phyloP scores from a whole-genome alignment of 2,888 invertebrate genomes.

The Odontothrips loti region DNA sequence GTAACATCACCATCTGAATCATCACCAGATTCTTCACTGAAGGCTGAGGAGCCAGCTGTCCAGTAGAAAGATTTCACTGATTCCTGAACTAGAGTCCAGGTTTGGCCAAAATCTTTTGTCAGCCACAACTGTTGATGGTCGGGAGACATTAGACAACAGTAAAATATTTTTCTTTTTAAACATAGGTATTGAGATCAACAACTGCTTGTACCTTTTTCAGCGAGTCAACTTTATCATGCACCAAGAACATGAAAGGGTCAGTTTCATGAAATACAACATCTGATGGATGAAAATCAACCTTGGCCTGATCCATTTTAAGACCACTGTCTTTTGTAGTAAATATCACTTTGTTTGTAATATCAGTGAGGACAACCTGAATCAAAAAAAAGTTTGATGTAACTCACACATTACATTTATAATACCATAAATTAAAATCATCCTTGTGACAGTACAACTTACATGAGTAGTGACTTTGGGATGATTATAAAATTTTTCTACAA shows the following conservation, averaged over 20 bases:
- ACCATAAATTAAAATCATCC: not conserved
- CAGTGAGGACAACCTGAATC: slow-evolving; percentile 78
- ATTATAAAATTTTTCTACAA: slow-evolving; percentile 78
- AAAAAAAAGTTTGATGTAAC: slow-evolving; percentile 22
- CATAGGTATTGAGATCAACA: not conserved
- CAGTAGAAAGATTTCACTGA: slow-evolving; percentile 77
- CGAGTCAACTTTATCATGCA: slow-evolving; percentile 67
- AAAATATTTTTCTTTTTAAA: slow-evolving; percentile 7
- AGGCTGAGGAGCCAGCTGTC: slow-evolving; percentile 49
- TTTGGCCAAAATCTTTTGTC: slow-evolving; percentile 68
- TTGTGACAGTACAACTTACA: slow-evolving; percentile 55
- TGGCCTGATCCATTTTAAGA: slow-evolving; percentile 57
- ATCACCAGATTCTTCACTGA: not conserved
- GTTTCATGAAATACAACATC: slow-evolving; percentile 72
- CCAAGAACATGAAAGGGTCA: slow-evolving; percentile 64
- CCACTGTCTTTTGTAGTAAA: slow-evolving; percentile 75
- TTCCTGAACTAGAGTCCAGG: slow-evolving; percentile 64
- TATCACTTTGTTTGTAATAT: slow-evolving; percentile 68
- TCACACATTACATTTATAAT: slow-evolving; percentile 23
- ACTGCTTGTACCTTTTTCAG: slow-evolving; percentile 55
- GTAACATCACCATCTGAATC: not conserved
- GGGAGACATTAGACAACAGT: slow-evolving; percentile 10
- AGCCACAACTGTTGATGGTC: slow-evolving; percentile 60
- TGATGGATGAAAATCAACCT: slow-evolving; percentile 70
- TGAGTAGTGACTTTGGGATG: slow-evolving; percentile 73